Base-by-base conservation (phyloP, 1,140 invertebrate genomes). In the Leucophenga varia region DNA sequence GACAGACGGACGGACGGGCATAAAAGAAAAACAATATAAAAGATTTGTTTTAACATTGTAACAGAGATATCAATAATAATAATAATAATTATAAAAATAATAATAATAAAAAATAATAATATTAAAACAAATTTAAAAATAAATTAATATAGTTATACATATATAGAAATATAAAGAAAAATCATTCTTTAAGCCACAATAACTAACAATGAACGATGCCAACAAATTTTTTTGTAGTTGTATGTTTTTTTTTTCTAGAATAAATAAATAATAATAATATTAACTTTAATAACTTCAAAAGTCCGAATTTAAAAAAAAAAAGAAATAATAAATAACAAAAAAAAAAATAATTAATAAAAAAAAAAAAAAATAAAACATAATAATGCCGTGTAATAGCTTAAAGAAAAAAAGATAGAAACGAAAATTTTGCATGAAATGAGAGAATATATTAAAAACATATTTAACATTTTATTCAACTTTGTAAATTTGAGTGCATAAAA, bases 251-350 rank as follows among this genome's bases (percentile, higher is more conserved):
- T 64, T 63, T 64, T 57, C 43, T 64, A 64, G 60, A 49, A 25
- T 59, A 64, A 64, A 64, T 64, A 25, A 25, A 25, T 10, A 59
- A n/a, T n/a, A n/a, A n/a, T 43, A 63, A 46, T 49, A 64, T 49
- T 63, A 64, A 59, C 56, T 64, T 64, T 56, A 60, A 64, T 59
- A 56, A 64, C 60, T 64, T 64, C 51, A 53, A 59, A 64, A 64
- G 60, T 64, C 60, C 60, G 60, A 64, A 64, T 64, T 64, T 64
- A 17, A 38, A 14, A 7, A 37, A 37, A 37, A 37, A 13, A 37
- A n/a, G n/a, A n/a, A n/a, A n/a, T n/a, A n/a, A n/a, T n/a, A n/a
- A n/a, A n/a, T n/a, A n/a, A n/a, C n/a, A 37, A 18, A 37, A 37
- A 17, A 37, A 17, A 37, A 37, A 8, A 7, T 34, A 8, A 34